Conservation (phyloP, 35 echinoderm and acorn worm species). For the Holothuria glaberrima region DNA sequence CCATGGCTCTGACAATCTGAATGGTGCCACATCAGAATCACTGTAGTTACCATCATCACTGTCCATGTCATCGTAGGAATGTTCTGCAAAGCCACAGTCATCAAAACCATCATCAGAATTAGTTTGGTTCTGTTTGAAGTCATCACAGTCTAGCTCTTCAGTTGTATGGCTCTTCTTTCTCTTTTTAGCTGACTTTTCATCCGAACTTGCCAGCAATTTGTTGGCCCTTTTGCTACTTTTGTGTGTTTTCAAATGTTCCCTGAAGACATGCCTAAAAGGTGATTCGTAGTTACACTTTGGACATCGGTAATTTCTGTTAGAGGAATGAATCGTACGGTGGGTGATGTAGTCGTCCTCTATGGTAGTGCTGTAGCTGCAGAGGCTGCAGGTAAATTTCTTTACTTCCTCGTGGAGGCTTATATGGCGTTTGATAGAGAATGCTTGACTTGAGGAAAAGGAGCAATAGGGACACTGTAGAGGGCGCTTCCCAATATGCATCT, state of each 20-base stretch:
- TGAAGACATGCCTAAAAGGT: constrained; percentile 74
- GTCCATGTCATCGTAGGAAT: constrained; percentile 1
- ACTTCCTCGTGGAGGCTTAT: constrained; percentile 72
- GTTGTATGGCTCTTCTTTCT: constrained; percentile 40
- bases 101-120: not conserved
- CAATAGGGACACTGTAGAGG: constrained; percentile 87
- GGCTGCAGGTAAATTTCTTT: constrained; percentile 70
- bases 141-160: constrained; percentile 39
- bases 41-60: not conserved
- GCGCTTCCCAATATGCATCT: constrained; percentile 88
- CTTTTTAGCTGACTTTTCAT: constrained; percentile 26
- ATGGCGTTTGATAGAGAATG: constrained; percentile 86
- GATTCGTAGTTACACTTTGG: constrained; percentile 67
- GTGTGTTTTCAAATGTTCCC: constrained; percentile 66
- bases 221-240: constrained; percentile 20
- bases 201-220: not conserved
- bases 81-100: not conserved
- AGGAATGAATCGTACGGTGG: constrained; percentile 72
- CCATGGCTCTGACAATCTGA: not conserved
- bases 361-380: constrained; percentile 65
- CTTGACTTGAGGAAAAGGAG: constrained; percentile 84
- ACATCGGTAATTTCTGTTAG: constrained; percentile 67
- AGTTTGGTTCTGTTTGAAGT: not conserved
- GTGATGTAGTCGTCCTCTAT: constrained; percentile 71
- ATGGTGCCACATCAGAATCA: constrained; percentile 21